These are phyloP conservation scores for Alligator sinensis DNA, from an alignment of 2,113 vertebrate species.

Conservation along the genomic window DNA sequence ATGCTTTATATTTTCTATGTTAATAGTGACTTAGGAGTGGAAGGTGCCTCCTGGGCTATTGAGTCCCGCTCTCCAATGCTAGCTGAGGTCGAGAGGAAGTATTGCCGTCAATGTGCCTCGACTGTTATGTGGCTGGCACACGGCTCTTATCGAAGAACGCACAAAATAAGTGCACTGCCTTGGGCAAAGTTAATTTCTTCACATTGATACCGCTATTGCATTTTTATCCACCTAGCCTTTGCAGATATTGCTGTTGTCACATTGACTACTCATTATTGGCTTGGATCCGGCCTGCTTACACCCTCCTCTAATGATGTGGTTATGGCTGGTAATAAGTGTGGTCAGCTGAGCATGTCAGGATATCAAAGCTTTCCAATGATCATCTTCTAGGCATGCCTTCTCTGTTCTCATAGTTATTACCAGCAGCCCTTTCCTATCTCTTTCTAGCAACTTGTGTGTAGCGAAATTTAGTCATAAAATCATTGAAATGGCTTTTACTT, in stretches of 20 bases:
- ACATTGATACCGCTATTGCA: not conserved
- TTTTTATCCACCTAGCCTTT: not conserved
- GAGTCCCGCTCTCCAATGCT: not conserved
- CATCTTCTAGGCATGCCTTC: not conserved
- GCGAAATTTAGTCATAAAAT: not conserved
- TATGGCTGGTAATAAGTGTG: not conserved
- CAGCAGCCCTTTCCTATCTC: not conserved
- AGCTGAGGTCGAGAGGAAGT: too few relatives aligned
- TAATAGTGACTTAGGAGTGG: too few relatives aligned
- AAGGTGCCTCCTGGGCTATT: not conserved
- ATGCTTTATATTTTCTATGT: not conserved
- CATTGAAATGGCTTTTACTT: not conserved
- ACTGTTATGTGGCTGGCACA: not conserved
- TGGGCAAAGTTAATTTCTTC: not conserved
- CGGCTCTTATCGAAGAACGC: not conserved
- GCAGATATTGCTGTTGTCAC: not conserved
- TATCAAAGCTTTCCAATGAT: not conserved
- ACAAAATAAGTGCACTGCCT: not conserved
- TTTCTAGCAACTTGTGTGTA: not conserved
- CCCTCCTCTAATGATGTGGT: not conserved
- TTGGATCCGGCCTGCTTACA: not conserved
- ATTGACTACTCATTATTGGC: not conserved
- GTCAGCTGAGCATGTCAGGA: not conserved
- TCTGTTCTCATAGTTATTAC: not conserved
- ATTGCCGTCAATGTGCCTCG: fast-evolving